phyloP scores from a whole-genome alignment of 2,797 vertebrate species.

The Megalops cyprinoides region DNA sequence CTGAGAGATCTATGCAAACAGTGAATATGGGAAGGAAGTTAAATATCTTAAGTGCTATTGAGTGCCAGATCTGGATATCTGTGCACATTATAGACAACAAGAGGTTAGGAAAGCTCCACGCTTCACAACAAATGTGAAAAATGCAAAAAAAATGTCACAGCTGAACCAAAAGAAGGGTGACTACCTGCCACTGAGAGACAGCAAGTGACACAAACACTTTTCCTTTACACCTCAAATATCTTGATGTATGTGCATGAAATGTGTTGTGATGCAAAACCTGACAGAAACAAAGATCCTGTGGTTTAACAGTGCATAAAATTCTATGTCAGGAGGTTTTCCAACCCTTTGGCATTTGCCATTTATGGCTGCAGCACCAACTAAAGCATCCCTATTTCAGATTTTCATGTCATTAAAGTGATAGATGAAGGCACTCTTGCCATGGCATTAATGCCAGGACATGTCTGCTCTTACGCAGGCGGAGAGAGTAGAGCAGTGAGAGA shows the following conservation, averaged over 20 bases:
- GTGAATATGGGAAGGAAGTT: too few species aligned
- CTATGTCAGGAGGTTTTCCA: not conserved
- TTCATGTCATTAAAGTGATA: not conserved
- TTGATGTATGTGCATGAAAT: not conserved
- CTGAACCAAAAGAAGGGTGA: too few species aligned
- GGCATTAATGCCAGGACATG: not conserved
- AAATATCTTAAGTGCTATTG: not conserved
- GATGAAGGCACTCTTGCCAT: too few species aligned
- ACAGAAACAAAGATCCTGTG: not conserved
- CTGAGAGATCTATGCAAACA: too few species aligned
- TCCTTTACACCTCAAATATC: not conserved
- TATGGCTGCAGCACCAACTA: not conserved
- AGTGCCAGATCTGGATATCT: too few species aligned
- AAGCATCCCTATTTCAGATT: too few species aligned
- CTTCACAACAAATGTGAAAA: not conserved
- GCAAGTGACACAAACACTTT: not conserved
- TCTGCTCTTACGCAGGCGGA: not conserved
- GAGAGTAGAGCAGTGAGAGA: too few species aligned
- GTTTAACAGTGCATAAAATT: not conserved
- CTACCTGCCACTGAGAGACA: too few species aligned
- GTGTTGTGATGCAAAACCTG: not conserved
- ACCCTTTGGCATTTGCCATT: not conserved
- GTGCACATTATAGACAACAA: not conserved
- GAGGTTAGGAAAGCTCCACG: not conserved
- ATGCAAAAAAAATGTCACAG: too few species aligned